Percentiles rank a stretch among this genome's conserved stretches.
phyloP scores from a whole-genome alignment of 2,888 invertebrate genomes.

The Pyrgus malvae region DNA sequence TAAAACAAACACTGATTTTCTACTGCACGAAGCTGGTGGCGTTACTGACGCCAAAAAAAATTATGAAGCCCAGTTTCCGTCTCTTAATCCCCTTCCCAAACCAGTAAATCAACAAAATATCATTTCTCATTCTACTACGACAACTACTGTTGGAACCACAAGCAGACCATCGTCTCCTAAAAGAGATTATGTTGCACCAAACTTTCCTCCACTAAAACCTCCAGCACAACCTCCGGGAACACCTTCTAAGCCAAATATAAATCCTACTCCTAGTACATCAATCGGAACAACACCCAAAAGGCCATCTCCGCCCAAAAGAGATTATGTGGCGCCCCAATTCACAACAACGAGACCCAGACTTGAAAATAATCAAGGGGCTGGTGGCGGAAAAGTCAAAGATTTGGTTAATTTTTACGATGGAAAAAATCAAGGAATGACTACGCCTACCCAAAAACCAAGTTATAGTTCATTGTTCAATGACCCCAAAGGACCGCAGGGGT shows the following conservation, averaged over 20 bases:
- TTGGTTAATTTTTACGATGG: slow-evolving; percentile 64
- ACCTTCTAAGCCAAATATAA: neutral
- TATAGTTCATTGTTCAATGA: slow-evolving; percentile 65
- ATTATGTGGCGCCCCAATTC: slow-evolving; percentile 59
- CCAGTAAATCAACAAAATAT: slow-evolving; percentile 14
- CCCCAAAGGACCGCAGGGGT: slow-evolving; percentile 28
- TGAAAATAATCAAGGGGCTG: slow-evolving; percentile 40
- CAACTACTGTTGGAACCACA: slow-evolving; percentile 27
- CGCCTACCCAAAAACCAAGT: slow-evolving; percentile 48
- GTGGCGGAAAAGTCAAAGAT: slow-evolving; percentile 63
- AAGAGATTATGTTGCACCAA: slow-evolving; percentile 55
- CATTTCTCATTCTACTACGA: slow-evolving; percentile 8
- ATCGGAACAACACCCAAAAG: slow-evolving; percentile 24
- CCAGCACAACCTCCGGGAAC: neutral
- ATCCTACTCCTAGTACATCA: neutral
- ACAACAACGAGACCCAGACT: slow-evolving; percentile 38
- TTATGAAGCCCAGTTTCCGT: slow-evolving; percentile 48
- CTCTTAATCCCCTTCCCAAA: slow-evolving; percentile 35
- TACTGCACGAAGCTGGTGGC: slow-evolving; percentile 62
- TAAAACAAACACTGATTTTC: slow-evolving; percentile 63
- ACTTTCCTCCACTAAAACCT: slow-evolving; percentile 36
- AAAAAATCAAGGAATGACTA: slow-evolving; percentile 43
- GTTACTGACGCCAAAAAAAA: slow-evolving; percentile 48
- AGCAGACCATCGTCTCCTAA: slow-evolving; percentile 37
- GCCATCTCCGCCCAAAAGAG: slow-evolving; percentile 49